Base-by-base conservation (phyloP, 2,888 invertebrate species). In the Muschampia plurimacula region DNA sequence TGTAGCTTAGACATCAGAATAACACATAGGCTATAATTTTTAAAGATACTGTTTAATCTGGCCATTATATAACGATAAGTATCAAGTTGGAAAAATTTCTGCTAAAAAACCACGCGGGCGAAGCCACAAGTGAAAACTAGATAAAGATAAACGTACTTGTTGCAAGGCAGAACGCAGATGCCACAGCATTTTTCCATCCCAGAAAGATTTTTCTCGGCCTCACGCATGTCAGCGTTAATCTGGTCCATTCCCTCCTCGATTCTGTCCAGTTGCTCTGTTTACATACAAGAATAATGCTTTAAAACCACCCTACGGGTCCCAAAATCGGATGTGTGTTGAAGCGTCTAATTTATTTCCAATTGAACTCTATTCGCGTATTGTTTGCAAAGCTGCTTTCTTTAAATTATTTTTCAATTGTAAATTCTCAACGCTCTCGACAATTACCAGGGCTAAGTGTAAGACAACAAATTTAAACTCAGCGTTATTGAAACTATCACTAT, bases 181-280 rank as follows among this genome's bases (percentile, higher is more conserved):
- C 99, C 99, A 93, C 99, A 99, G 94, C 99, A 99, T 94, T 99
- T 99, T 95, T 99, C 99, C 99, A 99, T 99, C 78, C 99, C 99
- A 81, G 99, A 99, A 83, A 99, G 96, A 94, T 99, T 99, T 95
- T 99, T 99, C 95, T 99, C 99, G 22, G 99, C 99, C 92, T 99
- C 99, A 86, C 97, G 97, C 99, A 99, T 99, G 92, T 99, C 99
- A 78, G 98, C 97, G 95, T 99, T 99, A 95, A 99, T 99, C 95
- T 99, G 99, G 95, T 99, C 99, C 99, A 99, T 99, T 59, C 99
- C 99, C 95, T 99, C 99, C 95, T 99, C 99, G 94, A 99, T 98
- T 86, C 99, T 97, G 95, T 99, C 99, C 96, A 99, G 95, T 98
- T 99, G 99, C 92, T 99, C 99, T 99, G 93, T 92, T 86, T 84